These are phyloP conservation scores for Drosophila carrolli DNA, from an alignment of 1,140 invertebrate species.

Conservation along the genomic window DNA sequence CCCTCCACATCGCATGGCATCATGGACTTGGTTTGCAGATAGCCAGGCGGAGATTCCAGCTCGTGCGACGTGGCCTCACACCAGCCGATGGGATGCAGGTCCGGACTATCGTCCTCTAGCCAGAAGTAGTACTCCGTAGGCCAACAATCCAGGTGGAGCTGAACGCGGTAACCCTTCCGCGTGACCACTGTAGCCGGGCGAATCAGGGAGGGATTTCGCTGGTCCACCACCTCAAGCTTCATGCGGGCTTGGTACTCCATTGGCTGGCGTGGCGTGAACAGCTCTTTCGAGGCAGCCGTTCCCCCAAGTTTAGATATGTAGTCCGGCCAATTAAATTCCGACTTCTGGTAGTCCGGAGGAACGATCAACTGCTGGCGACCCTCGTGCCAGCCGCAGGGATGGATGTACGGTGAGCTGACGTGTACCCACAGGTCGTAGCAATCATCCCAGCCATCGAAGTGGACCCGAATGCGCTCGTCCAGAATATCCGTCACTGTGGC, in stretches of 20 bases:
- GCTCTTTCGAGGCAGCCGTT: conserved; percentile 91
- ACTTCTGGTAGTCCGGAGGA: conserved; percentile 89
- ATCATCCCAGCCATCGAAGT: conserved; percentile 98
- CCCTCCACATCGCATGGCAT: conserved; percentile 89
- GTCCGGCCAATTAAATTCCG: conserved; percentile 93
- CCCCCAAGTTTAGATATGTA: conserved; percentile 91
- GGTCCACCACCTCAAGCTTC: conserved; percentile 96
- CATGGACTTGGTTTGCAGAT: conserved; percentile 27
- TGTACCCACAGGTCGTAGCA: conserved; percentile 98
- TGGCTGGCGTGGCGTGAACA: conserved; percentile 92
- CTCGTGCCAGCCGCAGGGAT: conserved; percentile 96
- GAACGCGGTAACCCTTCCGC: conserved; percentile 91
- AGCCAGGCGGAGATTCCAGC: conserved; percentile 91
- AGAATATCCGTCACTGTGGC: conserved; percentile 94
- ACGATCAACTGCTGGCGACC: conserved; percentile 92
- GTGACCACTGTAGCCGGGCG: conserved; percentile 94
- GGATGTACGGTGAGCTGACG: conserved; percentile 95
- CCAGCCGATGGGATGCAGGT: conserved; percentile 97
- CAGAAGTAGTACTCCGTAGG: conserved; percentile 93
- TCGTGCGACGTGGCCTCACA: conserved; percentile 94
- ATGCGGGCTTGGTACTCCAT: conserved; percentile 94
- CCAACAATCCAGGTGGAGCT: conserved; percentile 97
- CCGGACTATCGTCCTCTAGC: conserved; percentile 95
- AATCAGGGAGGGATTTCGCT: conserved; percentile 90
- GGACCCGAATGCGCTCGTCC: conserved; percentile 93